Evolutionary conservation across 2,888 invertebrate genomes (phyloP).

Genomic region (Synanthedon myopaeformis): DNA sequence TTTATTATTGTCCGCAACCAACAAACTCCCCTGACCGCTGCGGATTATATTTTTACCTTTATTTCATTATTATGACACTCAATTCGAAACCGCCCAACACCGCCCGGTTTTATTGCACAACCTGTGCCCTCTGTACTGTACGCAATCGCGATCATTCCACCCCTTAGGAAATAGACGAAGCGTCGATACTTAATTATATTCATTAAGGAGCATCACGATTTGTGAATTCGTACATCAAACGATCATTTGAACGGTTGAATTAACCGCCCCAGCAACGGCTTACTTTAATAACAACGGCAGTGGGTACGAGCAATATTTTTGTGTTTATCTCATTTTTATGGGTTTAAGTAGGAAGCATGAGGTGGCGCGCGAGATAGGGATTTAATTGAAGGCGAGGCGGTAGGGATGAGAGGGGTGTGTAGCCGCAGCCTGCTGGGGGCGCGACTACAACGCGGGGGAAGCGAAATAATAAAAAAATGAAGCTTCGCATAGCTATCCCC

Average conservation of each 20-base stretch:
- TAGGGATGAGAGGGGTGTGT: constrained; percentile 27
- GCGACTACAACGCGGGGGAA: constrained; percentile 30
- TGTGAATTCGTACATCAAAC: constrained; percentile 14
- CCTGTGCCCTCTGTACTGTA: constrained; percentile 1
- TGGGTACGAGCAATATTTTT: constrained; percentile 54
- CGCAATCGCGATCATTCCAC: not conserved
- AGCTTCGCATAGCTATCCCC: constrained; percentile 48
- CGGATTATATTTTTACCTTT: constrained; percentile 28
- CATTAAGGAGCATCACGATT: constrained; percentile 15
- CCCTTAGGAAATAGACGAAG: constrained; percentile 3
- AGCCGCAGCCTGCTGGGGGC: constrained; percentile 33
- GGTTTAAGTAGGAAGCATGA: constrained; percentile 59
- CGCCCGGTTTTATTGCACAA: constrained; percentile 25
- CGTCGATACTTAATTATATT: constrained; percentile 8
- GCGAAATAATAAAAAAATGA: constrained; percentile 63
- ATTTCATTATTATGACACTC: constrained; percentile 33
- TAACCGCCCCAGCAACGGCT: constrained; percentile 20
- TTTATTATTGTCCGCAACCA: constrained; percentile 8
- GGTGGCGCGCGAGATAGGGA: constrained; percentile 59
- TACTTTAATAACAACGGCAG: constrained; percentile 45
- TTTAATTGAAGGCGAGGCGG: constrained; percentile 64
- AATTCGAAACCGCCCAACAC: constrained; percentile 22
- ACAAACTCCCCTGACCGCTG: constrained; percentile 12
- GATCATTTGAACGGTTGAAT: constrained; percentile 20
- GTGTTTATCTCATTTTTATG: constrained; percentile 62